Percentiles rank a stretch among this genome's conserved stretches.
These are phyloP conservation scores for Corticium candelabrum DNA, from an alignment of 37 sponge, comb jelly and placozoan species.

Conservation along the genomic window DNA sequence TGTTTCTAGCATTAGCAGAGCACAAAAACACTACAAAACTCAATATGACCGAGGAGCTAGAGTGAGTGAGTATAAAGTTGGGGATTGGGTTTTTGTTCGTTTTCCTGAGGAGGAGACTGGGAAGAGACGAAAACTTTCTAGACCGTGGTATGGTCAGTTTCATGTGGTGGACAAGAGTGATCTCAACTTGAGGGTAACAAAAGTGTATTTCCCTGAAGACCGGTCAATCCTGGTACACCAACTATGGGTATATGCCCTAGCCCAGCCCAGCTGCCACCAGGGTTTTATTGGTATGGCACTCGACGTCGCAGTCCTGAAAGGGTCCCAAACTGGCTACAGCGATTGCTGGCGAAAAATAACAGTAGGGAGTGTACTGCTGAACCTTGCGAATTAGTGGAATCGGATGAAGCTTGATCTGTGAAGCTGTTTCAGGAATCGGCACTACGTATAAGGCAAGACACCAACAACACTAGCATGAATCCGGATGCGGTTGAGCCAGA, in stretches of 20 bases:
- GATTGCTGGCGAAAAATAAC: too few species aligned
- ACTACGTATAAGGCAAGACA: too few species aligned
- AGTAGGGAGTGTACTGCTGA: too few species aligned
- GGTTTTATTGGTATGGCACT: slow-evolving; percentile 31
- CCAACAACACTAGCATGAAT: too few species aligned
- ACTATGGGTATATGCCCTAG: slow-evolving; percentile 12
- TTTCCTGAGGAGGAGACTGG: slow-evolving; percentile 34
- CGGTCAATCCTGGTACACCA: slow-evolving; percentile 27
- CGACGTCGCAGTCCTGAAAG: background rate
- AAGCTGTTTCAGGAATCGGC: too few species aligned
- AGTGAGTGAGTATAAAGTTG: background rate
- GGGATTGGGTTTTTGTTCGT: slow-evolving; percentile 23
- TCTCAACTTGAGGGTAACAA: slow-evolving; percentile 17
- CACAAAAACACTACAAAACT: slow-evolving; percentile 13
- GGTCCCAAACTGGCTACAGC: slow-evolving; percentile 27
- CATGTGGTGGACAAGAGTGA: background rate
- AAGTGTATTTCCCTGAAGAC: slow-evolving; percentile 31
- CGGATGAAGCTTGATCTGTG: too few species aligned
- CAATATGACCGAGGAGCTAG: slow-evolving; percentile 8
- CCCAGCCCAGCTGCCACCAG: slow-evolving; percentile 23
- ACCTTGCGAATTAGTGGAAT: too few species aligned
- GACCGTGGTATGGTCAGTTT: slow-evolving; percentile 35
- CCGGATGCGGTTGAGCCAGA: too few species aligned
- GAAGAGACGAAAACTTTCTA: slow-evolving; percentile 18
- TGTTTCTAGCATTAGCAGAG: background rate